A percentile compares a stretch with the other conserved stretches of the same genome.
Evolutionary conservation across 92 coral and sea anemone species (phyloP).

Genomic region (Porites cylindrica): DNA sequence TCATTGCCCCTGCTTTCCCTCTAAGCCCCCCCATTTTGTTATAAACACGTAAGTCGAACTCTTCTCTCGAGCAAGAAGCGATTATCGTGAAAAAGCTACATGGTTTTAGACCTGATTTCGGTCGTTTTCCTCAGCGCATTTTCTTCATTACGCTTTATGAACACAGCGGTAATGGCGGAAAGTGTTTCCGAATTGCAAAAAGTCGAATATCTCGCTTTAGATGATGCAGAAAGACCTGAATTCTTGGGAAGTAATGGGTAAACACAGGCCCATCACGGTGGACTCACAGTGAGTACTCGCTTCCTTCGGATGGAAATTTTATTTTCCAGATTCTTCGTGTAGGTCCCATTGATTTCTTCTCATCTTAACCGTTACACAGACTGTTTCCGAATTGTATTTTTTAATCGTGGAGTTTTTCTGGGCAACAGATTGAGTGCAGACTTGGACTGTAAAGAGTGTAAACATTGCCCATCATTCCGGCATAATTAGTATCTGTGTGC

Average conservation of each 20-base stretch:
- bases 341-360: background rate
- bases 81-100: too few species aligned
- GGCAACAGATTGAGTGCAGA: background rate
- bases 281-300: slow-evolving; percentile 29
- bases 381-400: background rate
- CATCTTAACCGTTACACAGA: background rate
- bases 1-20: too few species aligned
- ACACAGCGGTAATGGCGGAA: too few species aligned
- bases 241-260: slow-evolving; percentile 20
- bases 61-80: too few species aligned
- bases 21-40: too few species aligned
- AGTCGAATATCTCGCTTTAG: slow-evolving; percentile 15
- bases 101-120: background rate
- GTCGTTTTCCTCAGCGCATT: too few species aligned
- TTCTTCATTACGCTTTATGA: background rate
- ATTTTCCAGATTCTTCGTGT: slow-evolving; percentile 4
- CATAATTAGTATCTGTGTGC: background rate
- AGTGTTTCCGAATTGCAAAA: background rate
- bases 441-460: too few species aligned
- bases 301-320: background rate
- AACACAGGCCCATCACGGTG: background rate
- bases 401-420: background rate
- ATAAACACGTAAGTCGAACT: too few species aligned
- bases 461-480: background rate
- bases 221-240: slow-evolving; percentile 18